These are phyloP conservation scores for Nothoprocta pentlandii DNA, from an alignment of 2,113 vertebrate genomes.

Conservation along the genomic window DNA sequence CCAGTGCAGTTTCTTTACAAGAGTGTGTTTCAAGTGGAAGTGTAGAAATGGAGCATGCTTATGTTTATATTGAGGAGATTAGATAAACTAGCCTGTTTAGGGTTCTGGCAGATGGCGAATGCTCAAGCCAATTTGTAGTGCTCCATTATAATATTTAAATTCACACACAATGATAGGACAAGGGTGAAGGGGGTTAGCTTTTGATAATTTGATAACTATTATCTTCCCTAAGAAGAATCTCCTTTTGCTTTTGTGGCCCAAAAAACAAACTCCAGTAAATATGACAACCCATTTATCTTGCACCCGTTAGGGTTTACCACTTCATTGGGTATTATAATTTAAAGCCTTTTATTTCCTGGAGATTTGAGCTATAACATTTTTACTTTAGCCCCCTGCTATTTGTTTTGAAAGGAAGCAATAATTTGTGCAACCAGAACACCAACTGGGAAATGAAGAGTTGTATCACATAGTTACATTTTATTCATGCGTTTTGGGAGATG, in stretches of 20 bases:
- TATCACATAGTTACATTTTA: conserved; percentile 75
- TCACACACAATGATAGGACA: conserved; percentile 79
- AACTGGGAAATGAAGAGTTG: conserved; percentile 77
- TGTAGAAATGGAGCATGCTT: conserved; percentile 87
- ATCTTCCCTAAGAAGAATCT: conserved; percentile 80
- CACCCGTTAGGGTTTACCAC: conserved; percentile 86
- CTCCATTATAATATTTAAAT: conserved; percentile 85
- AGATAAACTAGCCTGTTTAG: conserved; percentile 92
- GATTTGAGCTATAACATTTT: conserved; percentile 87
- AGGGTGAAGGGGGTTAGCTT: conserved; percentile 78
- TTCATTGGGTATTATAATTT: conserved; percentile 89
- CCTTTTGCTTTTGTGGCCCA: conserved; percentile 69
- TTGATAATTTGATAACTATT: conserved; percentile 85
- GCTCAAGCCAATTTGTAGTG: conserved; percentile 87
- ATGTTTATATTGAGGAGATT: conserved; percentile 88
- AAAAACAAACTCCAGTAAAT: conserved; percentile 80
- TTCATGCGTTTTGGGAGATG: conserved; percentile 70
- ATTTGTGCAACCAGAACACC: conserved; percentile 82
- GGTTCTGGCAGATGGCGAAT: conserved; percentile 88
- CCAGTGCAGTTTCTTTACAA: conserved; percentile 69
- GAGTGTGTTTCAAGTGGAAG: conserved; percentile 79
- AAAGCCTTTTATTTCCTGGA: conserved; percentile 87
- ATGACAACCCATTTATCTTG: conserved; percentile 85
- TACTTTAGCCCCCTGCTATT: conserved; percentile 83
- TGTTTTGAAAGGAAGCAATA: conserved; percentile 85